These are phyloP conservation scores for honey bee (Apis mellifera) DNA, from an alignment of 1,140 invertebrate genomes.

Conservation along the genomic window DNA sequence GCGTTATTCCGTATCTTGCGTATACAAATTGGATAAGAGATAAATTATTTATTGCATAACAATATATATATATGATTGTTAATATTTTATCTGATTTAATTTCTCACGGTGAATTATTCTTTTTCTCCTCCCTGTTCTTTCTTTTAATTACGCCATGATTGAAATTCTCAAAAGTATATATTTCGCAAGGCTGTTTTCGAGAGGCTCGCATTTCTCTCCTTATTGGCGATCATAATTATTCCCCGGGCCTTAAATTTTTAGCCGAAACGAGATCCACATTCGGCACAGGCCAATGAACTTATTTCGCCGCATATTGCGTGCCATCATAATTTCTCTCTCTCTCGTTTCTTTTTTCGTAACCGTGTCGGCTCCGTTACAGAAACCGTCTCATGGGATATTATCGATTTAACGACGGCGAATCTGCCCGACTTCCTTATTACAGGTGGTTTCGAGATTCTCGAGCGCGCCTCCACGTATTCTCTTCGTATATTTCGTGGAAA, in stretches of 20 bases:
- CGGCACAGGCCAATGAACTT: conserved; percentile 14
- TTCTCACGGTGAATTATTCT: too few species aligned
- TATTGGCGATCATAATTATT: conserved; percentile 10
- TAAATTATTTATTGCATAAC: too few species aligned
- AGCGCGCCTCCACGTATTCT: neutral
- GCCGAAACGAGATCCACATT: neutral
- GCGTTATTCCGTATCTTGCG: too few species aligned
- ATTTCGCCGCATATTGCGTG: neutral
- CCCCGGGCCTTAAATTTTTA: conserved; percentile 23
- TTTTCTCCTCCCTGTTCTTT: too few species aligned
- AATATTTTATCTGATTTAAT: too few species aligned
- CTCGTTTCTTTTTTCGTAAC: neutral
- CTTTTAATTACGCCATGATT: too few species aligned
- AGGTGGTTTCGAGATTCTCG: conserved; percentile 37
- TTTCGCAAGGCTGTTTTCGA: neutral
- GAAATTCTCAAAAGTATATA: neutral
- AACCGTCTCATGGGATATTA: conserved; percentile 65
- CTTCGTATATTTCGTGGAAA: neutral
- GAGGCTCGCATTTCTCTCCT: neutral
- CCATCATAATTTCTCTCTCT: conserved; percentile 6
- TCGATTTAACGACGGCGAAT: conserved; percentile 67
- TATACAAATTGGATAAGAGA: too few species aligned
- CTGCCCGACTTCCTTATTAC: conserved; percentile 55
- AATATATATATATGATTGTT: too few species aligned
- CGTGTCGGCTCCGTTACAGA: conserved; percentile 8